phyloP scores from a whole-genome alignment of 2,113 vertebrate genomes.

The Corvus cornix region DNA sequence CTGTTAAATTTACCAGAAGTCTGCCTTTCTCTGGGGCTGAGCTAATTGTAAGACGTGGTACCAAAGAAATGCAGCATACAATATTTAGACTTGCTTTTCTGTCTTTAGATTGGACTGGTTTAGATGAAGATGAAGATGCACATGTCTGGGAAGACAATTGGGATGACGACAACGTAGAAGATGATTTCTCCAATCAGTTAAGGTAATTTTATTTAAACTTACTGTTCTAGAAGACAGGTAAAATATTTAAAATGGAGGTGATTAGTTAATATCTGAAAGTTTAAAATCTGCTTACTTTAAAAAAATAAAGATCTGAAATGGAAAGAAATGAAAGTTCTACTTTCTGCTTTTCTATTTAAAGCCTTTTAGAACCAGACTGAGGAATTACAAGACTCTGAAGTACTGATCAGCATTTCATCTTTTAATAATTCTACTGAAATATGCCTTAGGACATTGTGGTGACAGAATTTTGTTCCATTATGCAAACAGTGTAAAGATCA shows the following conservation, averaged over 20 bases:
- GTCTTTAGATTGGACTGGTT: conserved; percentile 91
- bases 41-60: not conserved
- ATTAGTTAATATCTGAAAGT: not conserved
- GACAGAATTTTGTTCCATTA: not conserved
- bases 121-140: conserved; percentile 97
- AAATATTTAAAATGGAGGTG: not conserved
- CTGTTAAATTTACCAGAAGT: not conserved
- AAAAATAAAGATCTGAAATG: not conserved
- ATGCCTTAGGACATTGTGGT: not conserved
- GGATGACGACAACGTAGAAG: conserved; percentile 99
- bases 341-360: not conserved
- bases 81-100: not conserved
- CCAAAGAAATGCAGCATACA: not conserved
- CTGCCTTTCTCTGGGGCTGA: not conserved
- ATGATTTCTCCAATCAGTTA: conserved; percentile 98
- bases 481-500: not conserved
- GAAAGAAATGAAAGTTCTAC: not conserved
- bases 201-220: conserved; percentile 74
- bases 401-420: not conserved
- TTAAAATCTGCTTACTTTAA: not conserved
- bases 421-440: not conserved
- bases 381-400: not conserved
- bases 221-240: not conserved
- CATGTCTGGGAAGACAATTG: conserved; percentile 99
- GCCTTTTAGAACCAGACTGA: not conserved